Base-by-base conservation (phyloP, 2,888 invertebrate genomes). In the Cynaeus angustus region DNA sequence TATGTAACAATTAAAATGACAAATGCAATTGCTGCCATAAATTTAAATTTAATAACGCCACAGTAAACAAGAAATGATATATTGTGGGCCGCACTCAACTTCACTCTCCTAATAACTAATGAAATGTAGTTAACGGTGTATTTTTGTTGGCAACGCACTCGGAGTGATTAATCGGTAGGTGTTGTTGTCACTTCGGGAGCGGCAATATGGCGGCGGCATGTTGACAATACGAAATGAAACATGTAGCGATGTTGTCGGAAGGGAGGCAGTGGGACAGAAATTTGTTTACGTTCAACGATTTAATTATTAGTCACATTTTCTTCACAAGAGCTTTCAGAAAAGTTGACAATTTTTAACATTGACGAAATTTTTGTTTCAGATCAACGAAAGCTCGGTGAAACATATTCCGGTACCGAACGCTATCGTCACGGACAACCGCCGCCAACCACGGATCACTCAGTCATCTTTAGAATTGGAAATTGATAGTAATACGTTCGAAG, bases 401-500 rank as follows among this genome's bases (percentile, higher is more conserved):
- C 77, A 78, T 16, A 72, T 77, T 7, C 70, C 75, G 5, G 78
- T 77, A 21, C 75, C 77, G 2, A 78, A 75, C 65, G 71, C 75
- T 5, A 71, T 76, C 1, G 73, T 67, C 16, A 75, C 71, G 30
- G 77, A 77, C 48, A 72, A 64, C 55, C 77, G 77, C 33, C 75
- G 77, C 16, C 75, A 76, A 66, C 79, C 80, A 5, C 66, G 75
- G 58, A 78, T 79, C 26, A 83, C 83, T 9, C 77, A 82, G 43
- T 77, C 80, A 12, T 78, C 81, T 9, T 86, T 91, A 78, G 88
- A 91, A 74, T 87, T 90, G 75, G 90, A 90, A 77, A 89, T 91
- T 76, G 88, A 87, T 71, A 87, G 87, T 74, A 88, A 89, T 78
- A 89, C 89, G 66, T 92, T 91, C 82, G 88, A 88, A 82, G 88